A percentile compares a stretch with the other conserved stretches of the same genome.
phyloP scores from a whole-genome alignment of 2,888 invertebrate genomes.

The Nineta flava region DNA sequence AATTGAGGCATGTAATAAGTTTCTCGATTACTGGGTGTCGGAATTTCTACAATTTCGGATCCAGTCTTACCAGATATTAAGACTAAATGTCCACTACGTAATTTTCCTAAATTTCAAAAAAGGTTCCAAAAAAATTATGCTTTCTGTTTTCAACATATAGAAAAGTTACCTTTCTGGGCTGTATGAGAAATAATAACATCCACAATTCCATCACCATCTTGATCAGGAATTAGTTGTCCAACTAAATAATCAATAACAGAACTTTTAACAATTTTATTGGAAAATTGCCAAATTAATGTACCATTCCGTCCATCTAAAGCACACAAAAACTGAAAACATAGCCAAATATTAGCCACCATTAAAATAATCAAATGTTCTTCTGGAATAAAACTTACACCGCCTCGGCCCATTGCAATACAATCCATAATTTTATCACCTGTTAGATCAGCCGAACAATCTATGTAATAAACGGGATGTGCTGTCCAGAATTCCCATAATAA shows the following conservation, averaged over 20 bases:
- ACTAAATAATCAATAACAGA: slow-evolving; percentile 44
- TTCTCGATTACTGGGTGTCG: slow-evolving; percentile 48
- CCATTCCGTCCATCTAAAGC: slow-evolving; percentile 53
- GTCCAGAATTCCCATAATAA: slow-evolving; percentile 62
- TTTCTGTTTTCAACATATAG: not conserved
- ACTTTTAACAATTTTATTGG: slow-evolving; percentile 30
- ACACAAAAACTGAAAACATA: slow-evolving; percentile 34
- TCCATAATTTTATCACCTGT: slow-evolving; percentile 51
- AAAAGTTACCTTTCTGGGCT: slow-evolving; percentile 27
- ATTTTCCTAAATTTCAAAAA: slow-evolving; percentile 16
- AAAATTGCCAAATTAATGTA: slow-evolving; percentile 44
- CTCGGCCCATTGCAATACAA: slow-evolving; percentile 56
- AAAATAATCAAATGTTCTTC: not conserved
- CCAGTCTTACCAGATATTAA: slow-evolving; percentile 57
- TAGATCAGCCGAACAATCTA: slow-evolving; percentile 56
- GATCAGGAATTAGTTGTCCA: slow-evolving; percentile 51
- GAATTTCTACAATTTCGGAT: slow-evolving; percentile 38
- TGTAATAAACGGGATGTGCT: slow-evolving; percentile 51
- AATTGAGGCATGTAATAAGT: slow-evolving; percentile 59
- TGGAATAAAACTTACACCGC: slow-evolving; percentile 37
- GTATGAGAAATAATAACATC: slow-evolving; percentile 58
- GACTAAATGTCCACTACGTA: slow-evolving; percentile 44
- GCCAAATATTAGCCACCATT: not conserved
- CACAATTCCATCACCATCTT: slow-evolving; percentile 48
- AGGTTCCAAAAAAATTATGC: not conserved